Percentiles rank a stretch among this genome's conserved stretches.
Conservation (phyloP, 2,797 vertebrate genomes). For the Anniella stebbinsi region DNA sequence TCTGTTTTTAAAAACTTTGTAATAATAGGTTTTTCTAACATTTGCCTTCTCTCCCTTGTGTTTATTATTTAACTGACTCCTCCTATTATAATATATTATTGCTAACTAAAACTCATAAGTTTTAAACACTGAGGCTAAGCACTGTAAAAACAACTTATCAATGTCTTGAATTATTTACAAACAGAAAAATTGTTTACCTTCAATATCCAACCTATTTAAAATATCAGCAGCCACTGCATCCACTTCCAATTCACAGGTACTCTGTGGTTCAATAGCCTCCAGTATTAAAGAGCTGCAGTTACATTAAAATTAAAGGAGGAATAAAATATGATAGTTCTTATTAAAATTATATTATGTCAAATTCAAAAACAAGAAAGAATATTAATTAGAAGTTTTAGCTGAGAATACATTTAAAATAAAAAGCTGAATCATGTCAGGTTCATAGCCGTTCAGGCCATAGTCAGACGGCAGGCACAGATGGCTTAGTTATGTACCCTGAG, state of each 20-base stretch:
- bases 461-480: neutral
- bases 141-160: slow-evolving; percentile 11
- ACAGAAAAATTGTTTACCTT: slow-evolving; percentile 83
- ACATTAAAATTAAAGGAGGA: slow-evolving; percentile 54
- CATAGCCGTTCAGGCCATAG: neutral
- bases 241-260: slow-evolving; percentile 97
- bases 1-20: neutral
- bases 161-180: slow-evolving; percentile 1
- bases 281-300: slow-evolving; percentile 89
- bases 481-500: neutral
- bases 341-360: slow-evolving; percentile 23
- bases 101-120: neutral
- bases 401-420: slow-evolving; percentile 15
- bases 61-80: fast-evolving
- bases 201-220: slow-evolving; percentile 95
- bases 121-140: neutral
- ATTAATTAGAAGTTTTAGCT: slow-evolving; percentile 16
- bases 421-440: neutral
- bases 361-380: neutral
- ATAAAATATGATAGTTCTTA: slow-evolving; percentile 45
- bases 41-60: neutral
- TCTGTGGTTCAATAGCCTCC: slow-evolving; percentile 89
- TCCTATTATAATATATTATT: slow-evolving; percentile 8
- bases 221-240: slow-evolving; percentile 96
- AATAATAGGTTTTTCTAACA: slow-evolving; percentile 5